A percentile compares a stretch with the other conserved stretches of the same genome.
phyloP scores from a whole-genome alignment of 2,113 vertebrate species.

The Bubalus kerabau region DNA sequence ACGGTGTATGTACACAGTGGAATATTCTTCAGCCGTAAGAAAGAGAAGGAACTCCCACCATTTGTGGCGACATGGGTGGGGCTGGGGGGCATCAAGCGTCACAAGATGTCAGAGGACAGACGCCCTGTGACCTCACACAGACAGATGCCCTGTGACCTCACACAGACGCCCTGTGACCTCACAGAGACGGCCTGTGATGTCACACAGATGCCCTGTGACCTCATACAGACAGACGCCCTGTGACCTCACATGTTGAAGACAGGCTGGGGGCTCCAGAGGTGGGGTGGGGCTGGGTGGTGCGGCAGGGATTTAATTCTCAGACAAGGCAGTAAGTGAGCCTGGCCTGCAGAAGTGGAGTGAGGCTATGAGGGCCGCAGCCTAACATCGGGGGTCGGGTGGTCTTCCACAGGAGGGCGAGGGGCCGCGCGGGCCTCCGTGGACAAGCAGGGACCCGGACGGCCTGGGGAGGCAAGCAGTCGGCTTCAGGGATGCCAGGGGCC shows the following conservation, averaged over 20 bases:
- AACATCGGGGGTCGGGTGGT: rapidly evolving
- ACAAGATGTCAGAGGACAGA: background rate
- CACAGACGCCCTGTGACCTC: too few relatives aligned
- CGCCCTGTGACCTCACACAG: too few relatives aligned
- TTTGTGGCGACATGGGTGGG: too few relatives aligned
- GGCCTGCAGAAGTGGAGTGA: rapidly evolving
- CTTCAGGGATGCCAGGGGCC: background rate
- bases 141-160: background rate
- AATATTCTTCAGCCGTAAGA: too few relatives aligned
- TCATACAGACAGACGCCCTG: too few relatives aligned
- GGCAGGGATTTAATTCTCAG: background rate
- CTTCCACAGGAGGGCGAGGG: background rate
- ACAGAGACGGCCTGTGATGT: too few relatives aligned
- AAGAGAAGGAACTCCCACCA: background rate
- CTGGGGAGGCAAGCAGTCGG: rapidly evolving
- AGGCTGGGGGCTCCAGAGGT: background rate
- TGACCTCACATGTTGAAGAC: background rate
- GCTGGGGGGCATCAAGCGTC: background rate
- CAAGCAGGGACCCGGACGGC: background rate
- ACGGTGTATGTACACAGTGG: rapidly evolving
- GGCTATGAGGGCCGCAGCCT: background rate
- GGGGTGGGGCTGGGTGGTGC: rapidly evolving
- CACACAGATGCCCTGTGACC: too few relatives aligned
- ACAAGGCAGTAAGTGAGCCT: background rate
- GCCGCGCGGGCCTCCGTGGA: rapidly evolving